These are phyloP conservation scores for Tyrophagus putrescentiae DNA, from an alignment of 1,140 invertebrate species.

Conservation along the genomic window DNA sequence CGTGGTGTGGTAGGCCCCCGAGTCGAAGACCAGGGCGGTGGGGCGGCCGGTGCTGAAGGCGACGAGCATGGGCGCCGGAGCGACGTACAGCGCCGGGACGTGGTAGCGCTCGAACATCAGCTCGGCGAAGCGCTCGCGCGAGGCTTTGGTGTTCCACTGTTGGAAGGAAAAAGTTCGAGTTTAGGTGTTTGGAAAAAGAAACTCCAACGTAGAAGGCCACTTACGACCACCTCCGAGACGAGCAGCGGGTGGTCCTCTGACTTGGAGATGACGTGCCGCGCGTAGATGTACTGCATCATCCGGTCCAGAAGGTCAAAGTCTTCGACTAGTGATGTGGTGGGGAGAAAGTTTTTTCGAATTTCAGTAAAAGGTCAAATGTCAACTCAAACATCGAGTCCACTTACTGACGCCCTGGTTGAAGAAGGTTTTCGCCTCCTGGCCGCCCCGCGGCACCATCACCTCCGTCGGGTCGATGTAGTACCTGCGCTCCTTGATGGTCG, in stretches of 20 bases:
- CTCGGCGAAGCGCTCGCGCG: conserved; percentile 76
- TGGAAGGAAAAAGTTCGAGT: conserved; percentile 26
- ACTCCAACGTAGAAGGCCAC: conserved; percentile 21
- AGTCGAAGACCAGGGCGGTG: conserved; percentile 78
- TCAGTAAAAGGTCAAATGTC: too few species aligned
- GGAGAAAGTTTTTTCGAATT: too few species aligned
- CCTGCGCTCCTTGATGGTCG: neutral
- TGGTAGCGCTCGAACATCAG: conserved; percentile 91
- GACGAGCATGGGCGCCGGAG: conserved; percentile 80
- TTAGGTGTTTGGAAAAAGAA: neutral
- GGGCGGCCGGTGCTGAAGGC: conserved; percentile 82
- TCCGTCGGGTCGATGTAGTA: conserved; percentile 9
- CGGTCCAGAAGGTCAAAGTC: conserved; percentile 93
- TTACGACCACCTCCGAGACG: conserved; percentile 71
- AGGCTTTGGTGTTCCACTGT: conserved; percentile 67
- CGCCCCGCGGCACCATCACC: neutral
- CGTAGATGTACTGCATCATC: conserved; percentile 44
- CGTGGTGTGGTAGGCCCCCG: conserved; percentile 79
- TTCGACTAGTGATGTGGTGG: conserved; percentile 54
- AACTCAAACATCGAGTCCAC: too few species aligned
- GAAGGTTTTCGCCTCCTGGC: conserved; percentile 53
- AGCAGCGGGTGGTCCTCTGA: conserved; percentile 75
- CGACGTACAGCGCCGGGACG: conserved; percentile 84
- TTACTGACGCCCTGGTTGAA: conserved; percentile 54
- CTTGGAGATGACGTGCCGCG: conserved; percentile 58